Percentiles rank a stretch among this genome's conserved stretches.
Conservation (phyloP, 2,113 vertebrate species). For the Thermophis baileyi region DNA sequence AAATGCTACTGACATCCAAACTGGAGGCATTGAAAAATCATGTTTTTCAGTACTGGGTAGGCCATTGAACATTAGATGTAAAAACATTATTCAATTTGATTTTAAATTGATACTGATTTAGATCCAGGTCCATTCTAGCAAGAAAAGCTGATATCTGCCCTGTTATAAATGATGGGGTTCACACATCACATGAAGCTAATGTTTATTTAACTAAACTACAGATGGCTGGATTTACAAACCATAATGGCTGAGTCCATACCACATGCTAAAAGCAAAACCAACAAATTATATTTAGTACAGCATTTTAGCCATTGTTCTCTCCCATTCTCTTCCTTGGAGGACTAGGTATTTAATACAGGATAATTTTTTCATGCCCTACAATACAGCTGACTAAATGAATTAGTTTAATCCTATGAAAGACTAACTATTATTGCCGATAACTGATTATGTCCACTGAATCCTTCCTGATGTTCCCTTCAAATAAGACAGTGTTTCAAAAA, state of each 20-base stretch:
- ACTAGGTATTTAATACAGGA: not conserved
- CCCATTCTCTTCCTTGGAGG: not conserved
- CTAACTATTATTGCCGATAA: not conserved
- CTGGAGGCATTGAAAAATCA: not conserved
- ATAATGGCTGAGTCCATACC: not conserved
- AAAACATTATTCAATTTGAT: not conserved
- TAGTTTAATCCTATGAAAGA: not conserved
- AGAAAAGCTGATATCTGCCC: not conserved
- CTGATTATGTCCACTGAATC: not conserved
- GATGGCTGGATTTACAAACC: not conserved
- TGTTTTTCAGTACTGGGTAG: not conserved
- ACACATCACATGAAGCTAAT: not conserved
- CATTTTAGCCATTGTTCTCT: not conserved
- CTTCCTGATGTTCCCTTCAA: not conserved
- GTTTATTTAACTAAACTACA: not conserved
- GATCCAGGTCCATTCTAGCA: not conserved
- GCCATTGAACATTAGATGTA: not conserved
- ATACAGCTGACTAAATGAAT: not conserved
- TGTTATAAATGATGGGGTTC: not conserved
- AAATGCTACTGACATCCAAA: not conserved
- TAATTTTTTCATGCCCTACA: not conserved
- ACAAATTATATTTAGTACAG: not conserved
- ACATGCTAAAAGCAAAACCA: not conserved
- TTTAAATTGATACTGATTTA: not conserved
- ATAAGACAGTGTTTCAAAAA: not conserved